Evolutionary conservation across 2,888 invertebrate species (phyloP), one percentile per base, ranked within the genome.

Genomic region (Drosophila prostipennis): DNA sequence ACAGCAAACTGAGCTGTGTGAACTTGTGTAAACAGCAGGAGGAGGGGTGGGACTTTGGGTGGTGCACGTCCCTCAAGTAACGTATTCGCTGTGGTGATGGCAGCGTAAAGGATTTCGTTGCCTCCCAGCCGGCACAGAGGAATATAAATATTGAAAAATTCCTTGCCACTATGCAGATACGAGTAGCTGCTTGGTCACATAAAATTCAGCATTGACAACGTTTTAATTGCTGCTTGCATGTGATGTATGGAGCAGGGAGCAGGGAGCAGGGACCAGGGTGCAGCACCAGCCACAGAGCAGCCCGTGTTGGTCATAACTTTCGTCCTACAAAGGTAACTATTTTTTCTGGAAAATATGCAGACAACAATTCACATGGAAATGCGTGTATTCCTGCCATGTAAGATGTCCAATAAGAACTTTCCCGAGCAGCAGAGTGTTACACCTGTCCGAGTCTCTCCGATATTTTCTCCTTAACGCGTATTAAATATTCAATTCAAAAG

Each of bases 401-500:
- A 78, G 56, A 67, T 80, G 84, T 81, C 87, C 79, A 81, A 87
- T 83, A 80, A 82, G 82, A 82, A 71, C 43, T 54, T 61, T 45
- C 36, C 11, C 51, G 14, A 46, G 34, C 54, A 39, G 26, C 51
- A 49, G 48, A 54, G 36, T 48, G 32, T 37, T 49, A 29, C 48
- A 59, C 32, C 16, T 32, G 8, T 46, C n/a, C 29, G 32, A 60
- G 58, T 45, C 26, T 19, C 26, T n/a, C 10, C 3, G 16, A 58
- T 23, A 36, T 37, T 36, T 37, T 11, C 34, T 16, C n/a, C 16
- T 37, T 43, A 29, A 37, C 6, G 7, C 14, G 14, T 29, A 65
- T 43, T 51, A 19, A 46, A 64, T 16, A 43, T 59, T 64, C n/a
- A 36, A 52, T 40, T 32, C 46, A 10, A 26, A 26, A 26, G 26